phyloP scores from a whole-genome alignment of 2,797 vertebrate species.

The Psittacula echo region DNA sequence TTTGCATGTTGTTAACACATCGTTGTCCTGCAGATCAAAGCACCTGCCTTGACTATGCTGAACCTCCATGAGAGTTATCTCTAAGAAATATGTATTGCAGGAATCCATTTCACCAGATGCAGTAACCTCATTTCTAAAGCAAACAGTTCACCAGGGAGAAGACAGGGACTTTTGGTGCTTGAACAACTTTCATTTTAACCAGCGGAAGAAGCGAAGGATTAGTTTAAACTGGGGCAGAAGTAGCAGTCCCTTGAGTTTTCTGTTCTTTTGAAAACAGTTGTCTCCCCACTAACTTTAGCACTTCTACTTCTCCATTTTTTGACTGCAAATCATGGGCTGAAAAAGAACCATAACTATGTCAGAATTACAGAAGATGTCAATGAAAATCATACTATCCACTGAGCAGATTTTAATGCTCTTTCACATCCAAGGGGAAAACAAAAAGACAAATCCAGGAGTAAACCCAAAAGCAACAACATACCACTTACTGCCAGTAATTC shows the following conservation, averaged over 20 bases:
- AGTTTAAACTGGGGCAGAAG: not conserved
- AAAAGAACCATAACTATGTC: not conserved
- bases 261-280: not conserved
- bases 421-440: not conserved
- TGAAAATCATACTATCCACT: not conserved
- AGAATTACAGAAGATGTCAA: not conserved
- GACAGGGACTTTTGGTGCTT: not conserved
- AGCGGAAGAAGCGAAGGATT: not conserved
- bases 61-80: not conserved
- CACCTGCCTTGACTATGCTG: not conserved
- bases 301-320: not conserved
- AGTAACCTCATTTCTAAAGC: conserved; percentile 33
- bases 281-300: not conserved
- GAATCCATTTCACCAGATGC: conserved; percentile 11
- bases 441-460: not conserved
- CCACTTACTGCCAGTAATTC: not conserved
- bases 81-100: not conserved
- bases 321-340: not conserved
- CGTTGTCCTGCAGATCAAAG: conserved; percentile 31
- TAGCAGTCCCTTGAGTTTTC: not conserved
- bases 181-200: not conserved
- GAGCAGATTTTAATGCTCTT: not conserved
- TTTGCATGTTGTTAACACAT: not conserved
- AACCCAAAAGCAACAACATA: not conserved
- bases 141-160: not conserved